Evolutionary conservation across 2,797 vertebrate species (phyloP), one percentile per base, ranked within the genome.

Genomic region (Pseudotriccus pelzelni): DNA sequence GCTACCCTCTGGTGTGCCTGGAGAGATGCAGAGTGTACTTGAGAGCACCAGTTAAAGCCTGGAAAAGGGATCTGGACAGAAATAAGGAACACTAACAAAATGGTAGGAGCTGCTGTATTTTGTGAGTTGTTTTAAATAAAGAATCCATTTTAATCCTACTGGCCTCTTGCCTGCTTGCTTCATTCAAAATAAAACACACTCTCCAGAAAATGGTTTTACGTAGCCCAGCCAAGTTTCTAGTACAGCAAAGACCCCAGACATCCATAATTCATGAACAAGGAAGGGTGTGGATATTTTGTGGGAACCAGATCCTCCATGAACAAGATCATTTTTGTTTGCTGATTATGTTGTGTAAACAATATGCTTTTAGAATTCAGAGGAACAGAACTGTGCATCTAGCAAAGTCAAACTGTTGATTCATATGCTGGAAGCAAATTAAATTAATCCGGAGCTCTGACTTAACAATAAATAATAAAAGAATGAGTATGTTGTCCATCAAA

Each of bases 191-290:
- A 96, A 96, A 96, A 89, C 88, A 93, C 55, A 25, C 74, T 82
- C 94, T 94, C 64, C 80, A 93, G 87, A 96, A 96, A 94, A 96
- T 55, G 18, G 79, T 91, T 93, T 95, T 89, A 64, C 67, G 43
- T 49, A 97, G 77, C 41, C 74, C 70, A 93, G 95, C 96, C 96
- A 97, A 96, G 89, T 94, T 96, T 96, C 89, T 96, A 91, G 91
- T 87, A 82, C 46, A 92, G 86, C 36, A 8, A 87, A 94, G 89
- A 73, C 78, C 90, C 77, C 85, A 96, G 85, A 94, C 89, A 96
- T 94, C 95, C 91, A 94, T 97, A 97, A 97, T 95, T 97, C 94
- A 96, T 94, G 87, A 94, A 64, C 70, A 88, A 91, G 63, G 85
- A 88, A 93, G 95, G 87, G 96, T 96, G 95, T 94, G 94, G 95